Evolutionary conservation across 2,888 invertebrate species (phyloP), one percentile per base, ranked within the genome.

Genomic region (Neria commutata): DNA sequence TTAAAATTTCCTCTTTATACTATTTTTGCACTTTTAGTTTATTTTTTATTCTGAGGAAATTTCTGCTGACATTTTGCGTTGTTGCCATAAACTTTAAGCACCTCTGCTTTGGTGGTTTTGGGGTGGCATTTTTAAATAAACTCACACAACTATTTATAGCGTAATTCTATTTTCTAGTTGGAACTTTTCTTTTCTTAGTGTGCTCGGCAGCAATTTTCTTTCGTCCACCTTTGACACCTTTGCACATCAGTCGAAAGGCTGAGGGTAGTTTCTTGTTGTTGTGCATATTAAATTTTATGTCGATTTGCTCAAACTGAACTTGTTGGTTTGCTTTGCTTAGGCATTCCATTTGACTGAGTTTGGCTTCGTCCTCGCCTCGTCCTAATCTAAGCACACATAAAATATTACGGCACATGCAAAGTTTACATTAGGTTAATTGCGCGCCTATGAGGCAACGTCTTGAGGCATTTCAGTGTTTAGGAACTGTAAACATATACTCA

Each of bases 381-480:
- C 11, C 29, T 42, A 19, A 42, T 14, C 14, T 4, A n/a, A 19
- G 42, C 42, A 42, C 17, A 42, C 21, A 21, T 16, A 21, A 52
- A 52, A 40, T 37, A 37, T 33, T 51, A n/a, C 14, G 11, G 33
- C 37, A 59, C 55, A 59, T 55, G 59, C 59, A 59, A 59, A 54
- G 37, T 55, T 29, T 26, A 51, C 59, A 59, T 59, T 59, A 59
- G 45, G 50, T 47, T 59, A 59, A 59, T 55, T 59, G 59, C 51
- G 42, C 26, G n/a, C 19, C 40, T 17, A 47, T 29, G 5, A 5
- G 11, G 29, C 11, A 5, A 29, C 6, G 5, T 29, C 11, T 29
- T 5, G 29, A 11, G 29, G 29, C 29, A 29, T 5, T 29, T 29
- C 11, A n/a, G 29, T 29, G 29, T 29, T 29, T 29, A 29, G 11